Conservation (phyloP, 2,888 invertebrate genomes). For the Cantharis lateralis region DNA sequence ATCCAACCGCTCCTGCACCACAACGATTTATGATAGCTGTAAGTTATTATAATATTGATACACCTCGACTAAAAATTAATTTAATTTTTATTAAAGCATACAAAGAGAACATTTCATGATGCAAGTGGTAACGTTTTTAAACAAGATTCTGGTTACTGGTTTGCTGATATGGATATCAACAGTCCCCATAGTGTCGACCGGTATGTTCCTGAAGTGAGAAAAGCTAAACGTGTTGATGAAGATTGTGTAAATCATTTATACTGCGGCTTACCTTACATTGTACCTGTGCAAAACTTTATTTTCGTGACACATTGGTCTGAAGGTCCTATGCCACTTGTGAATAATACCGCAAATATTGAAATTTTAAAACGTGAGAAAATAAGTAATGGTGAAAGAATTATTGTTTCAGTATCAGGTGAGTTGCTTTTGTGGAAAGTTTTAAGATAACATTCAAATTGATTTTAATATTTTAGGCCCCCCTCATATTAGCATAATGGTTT, state of each 20-base stretch:
- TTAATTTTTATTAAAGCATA: slow-evolving; percentile 58
- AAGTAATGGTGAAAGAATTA: slow-evolving; percentile 53
- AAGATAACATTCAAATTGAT: slow-evolving; percentile 2
- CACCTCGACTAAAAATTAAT: neutral
- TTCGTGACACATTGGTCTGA: slow-evolving; percentile 67
- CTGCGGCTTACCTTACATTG: slow-evolving; percentile 80
- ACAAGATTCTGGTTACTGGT: slow-evolving; percentile 68
- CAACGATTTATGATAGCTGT: slow-evolving; percentile 79
- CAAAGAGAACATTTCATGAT: slow-evolving; percentile 65
- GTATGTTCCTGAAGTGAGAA: slow-evolving; percentile 60
- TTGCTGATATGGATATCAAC: slow-evolving; percentile 76
- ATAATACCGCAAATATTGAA: slow-evolving; percentile 57
- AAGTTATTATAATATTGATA: slow-evolving; percentile 43
- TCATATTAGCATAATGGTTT: slow-evolving; percentile 69
- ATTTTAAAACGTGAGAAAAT: slow-evolving; percentile 54
- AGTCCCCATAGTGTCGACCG: slow-evolving; percentile 65
- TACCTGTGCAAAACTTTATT: slow-evolving; percentile 73
- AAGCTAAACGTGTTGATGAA: slow-evolving; percentile 55
- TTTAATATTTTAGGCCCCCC: slow-evolving; percentile 62
- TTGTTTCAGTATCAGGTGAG: slow-evolving; percentile 60
- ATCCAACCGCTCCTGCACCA: slow-evolving; percentile 65
- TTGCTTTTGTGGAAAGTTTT: neutral
- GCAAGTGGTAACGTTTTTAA: slow-evolving; percentile 56
- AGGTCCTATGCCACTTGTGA: slow-evolving; percentile 59
- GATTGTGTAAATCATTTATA: slow-evolving; percentile 69